A percentile compares a stretch with the other conserved stretches of the same genome.
Conservation (phyloP, 2,797 vertebrate species). For the Columba guinea region DNA sequence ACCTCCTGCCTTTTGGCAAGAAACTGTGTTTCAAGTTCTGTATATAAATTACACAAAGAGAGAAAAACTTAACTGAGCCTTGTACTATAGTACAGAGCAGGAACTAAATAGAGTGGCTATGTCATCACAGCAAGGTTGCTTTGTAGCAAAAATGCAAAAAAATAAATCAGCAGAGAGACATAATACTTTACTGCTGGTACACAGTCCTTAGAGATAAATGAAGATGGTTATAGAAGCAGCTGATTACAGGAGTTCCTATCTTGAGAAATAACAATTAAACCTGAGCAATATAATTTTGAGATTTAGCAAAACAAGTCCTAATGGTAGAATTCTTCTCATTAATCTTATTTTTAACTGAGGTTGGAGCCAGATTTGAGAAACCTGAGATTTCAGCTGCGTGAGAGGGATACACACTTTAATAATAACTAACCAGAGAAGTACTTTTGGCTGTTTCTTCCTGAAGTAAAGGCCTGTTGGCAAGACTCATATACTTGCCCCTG, state of each 20-base stretch:
- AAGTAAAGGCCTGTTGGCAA: not conserved
- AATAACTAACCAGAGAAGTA: not conserved
- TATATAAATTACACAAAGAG: not conserved
- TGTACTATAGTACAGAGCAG: not conserved
- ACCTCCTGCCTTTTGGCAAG: conserved; percentile 24
- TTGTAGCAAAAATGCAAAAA: conserved; percentile 9
- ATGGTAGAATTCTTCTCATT: not conserved
- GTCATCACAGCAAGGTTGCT: conserved; percentile 6
- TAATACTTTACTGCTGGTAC: not conserved
- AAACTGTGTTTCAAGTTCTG: conserved; percentile 21
- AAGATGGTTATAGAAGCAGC: not conserved
- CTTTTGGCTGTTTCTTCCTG: not conserved
- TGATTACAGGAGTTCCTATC: not conserved
- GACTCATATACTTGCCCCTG: rapidly evolving
- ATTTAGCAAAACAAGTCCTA: too few relatives aligned
- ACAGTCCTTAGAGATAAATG: not conserved
- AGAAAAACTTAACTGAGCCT: not conserved
- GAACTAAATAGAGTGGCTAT: not conserved
- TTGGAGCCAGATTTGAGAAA: not conserved
- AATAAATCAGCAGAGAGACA: not conserved
- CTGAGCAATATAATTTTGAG: not conserved
- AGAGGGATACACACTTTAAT: not conserved
- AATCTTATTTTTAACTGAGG: not conserved
- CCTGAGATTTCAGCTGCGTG: not conserved
- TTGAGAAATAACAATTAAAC: not conserved